A percentile compares a stretch with the other conserved stretches of the same genome.
Conservation (phyloP, 2,888 invertebrate species). For the Andrena bicolor region DNA sequence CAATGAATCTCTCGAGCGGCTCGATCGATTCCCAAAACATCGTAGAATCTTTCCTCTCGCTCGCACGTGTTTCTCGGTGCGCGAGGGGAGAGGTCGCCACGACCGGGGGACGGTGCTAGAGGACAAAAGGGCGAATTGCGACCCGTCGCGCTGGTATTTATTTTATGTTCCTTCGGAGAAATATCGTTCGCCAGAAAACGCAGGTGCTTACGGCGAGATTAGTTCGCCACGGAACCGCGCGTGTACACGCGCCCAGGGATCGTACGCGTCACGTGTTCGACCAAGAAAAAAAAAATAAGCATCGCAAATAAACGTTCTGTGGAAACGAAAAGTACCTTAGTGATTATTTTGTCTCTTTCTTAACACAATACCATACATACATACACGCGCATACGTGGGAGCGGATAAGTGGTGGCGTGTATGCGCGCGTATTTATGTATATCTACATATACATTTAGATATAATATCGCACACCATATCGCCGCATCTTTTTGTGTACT, state of each 20-base stretch:
- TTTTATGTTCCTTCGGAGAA: not conserved
- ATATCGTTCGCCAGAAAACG: not conserved
- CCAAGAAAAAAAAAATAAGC: constrained; percentile 68
- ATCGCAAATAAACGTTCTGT: constrained; percentile 79
- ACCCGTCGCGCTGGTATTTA: too few species aligned
- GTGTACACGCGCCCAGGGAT: constrained; percentile 28
- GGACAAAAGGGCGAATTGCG: too few species aligned
- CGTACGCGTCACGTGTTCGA: constrained; percentile 67
- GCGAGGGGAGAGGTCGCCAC: too few species aligned
- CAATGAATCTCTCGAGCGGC: too few species aligned
- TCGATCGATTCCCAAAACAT: too few species aligned
- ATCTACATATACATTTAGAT: constrained; percentile 34
- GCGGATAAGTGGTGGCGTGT: not conserved
- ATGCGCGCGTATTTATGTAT: constrained; percentile 23
- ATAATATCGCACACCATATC: constrained; percentile 61
- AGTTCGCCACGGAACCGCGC: not conserved
- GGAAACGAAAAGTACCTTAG: constrained; percentile 81
- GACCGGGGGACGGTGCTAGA: too few species aligned
- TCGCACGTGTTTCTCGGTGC: too few species aligned
- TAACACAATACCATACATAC: constrained; percentile 72
- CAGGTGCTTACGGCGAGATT: not conserved
- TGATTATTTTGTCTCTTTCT: constrained; percentile 82
- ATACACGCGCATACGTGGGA: constrained; percentile 26
- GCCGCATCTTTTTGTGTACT: constrained; percentile 66
- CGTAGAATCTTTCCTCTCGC: too few species aligned